Base-by-base conservation (phyloP, 2,888 invertebrate genomes). In the Cataglyphis altisquamis region DNA sequence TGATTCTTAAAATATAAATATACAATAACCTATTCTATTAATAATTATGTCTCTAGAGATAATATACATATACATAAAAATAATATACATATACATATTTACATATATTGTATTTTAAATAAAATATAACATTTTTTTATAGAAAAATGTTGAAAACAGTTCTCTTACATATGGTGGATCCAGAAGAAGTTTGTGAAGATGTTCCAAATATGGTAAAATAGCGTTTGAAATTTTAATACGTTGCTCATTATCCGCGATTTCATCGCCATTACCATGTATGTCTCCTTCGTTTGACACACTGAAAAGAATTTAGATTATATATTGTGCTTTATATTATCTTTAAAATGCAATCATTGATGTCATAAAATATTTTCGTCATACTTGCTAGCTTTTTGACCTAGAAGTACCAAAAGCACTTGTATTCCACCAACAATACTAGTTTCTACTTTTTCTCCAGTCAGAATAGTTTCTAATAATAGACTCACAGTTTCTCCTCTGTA, bases 371-470 rank as follows among this genome's bases (percentile, higher is more conserved):
- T 77, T 36, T 52, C 52, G 77, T 21, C 52, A 77, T 86, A 88
- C 86, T 89, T 91, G 86, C 91, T 94, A 95, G 95, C 94, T 90
- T 95, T 95, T 89, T 95, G 95, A 90, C 96, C 96, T 91, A 98
- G 95, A 92, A 98, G 96, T 88, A 97, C 96, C 93, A 98, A 96
- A 95, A 98, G 96, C 94, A 98, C 97, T 95, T 97, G 96, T 92
- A 98, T 97, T 93, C 98, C 98, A 95, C 97, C 97, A 87, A 97
- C 96, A 91, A 98, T 96, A 92, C 97, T 97, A 94, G 96, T 96
- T 94, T 97, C 97, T 87, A 95, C 95, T 94, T 96, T 96, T 90
- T 96, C 96, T 91, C 96, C 96, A 87, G 96, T 96, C 94, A 98
- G 96, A 95, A 98, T 97, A 94, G 97, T 97, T 93, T 97, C 96